These are phyloP conservation scores for Rhagonycha fulva DNA, from an alignment of 2,888 invertebrate genomes.

Conservation along the genomic window DNA sequence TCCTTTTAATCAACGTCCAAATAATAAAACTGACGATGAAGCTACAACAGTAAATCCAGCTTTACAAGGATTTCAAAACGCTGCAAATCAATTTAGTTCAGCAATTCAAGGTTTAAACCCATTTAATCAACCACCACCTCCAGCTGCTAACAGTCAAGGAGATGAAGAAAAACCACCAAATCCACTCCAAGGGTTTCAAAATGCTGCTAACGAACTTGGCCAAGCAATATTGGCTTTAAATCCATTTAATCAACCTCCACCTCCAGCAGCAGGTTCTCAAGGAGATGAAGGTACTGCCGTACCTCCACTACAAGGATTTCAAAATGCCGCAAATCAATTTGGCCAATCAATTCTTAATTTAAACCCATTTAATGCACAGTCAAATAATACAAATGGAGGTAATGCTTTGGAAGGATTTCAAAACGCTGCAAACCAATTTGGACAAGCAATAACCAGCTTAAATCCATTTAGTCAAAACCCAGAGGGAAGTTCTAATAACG, in stretches of 20 bases:
- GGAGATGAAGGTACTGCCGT: conserved; percentile 2
- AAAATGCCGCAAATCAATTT: conserved; percentile 23
- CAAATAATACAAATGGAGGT: background rate
- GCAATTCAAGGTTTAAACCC: conserved; percentile 25
- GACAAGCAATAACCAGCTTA: background rate
- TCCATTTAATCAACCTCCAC: conserved; percentile 29
- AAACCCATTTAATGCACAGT: conserved; percentile 6
- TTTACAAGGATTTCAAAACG: conserved; percentile 23
- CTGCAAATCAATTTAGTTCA: conserved; percentile 22
- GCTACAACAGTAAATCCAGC: conserved; percentile 18
- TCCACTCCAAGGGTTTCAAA: conserved; percentile 25
- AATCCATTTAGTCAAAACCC: conserved; percentile 30
- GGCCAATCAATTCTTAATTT: conserved; percentile 1
- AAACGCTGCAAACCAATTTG: background rate
- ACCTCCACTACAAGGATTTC: conserved; percentile 24
- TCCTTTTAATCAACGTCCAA: conserved; percentile 29
- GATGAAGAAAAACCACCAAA: conserved; percentile 26
- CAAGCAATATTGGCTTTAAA: conserved; percentile 13
- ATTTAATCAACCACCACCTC: conserved; percentile 13
- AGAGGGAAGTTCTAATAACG: conserved; percentile 16
- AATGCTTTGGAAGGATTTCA: background rate
- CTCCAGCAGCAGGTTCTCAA: conserved; percentile 2
- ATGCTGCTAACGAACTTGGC: conserved; percentile 4
- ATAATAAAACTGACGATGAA: conserved; percentile 25
- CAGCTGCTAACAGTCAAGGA: conserved; percentile 10